These are phyloP conservation scores for Uropetala carovei DNA, from an alignment of 2,888 invertebrate genomes.

Conservation along the genomic window DNA sequence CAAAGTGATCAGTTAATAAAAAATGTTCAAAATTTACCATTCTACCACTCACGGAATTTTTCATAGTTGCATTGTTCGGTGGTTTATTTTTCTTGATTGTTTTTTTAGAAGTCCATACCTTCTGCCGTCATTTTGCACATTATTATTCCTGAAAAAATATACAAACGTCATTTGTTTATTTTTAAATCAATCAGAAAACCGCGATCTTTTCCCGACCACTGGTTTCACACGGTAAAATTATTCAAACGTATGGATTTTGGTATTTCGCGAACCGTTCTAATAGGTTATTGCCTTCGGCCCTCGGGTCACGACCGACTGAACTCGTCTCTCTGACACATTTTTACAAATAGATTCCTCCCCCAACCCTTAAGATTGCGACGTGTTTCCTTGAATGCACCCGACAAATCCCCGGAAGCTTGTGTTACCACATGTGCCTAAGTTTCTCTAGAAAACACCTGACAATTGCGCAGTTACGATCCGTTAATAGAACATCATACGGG, in stretches of 20 bases:
- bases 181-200: too few species aligned
- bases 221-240: too few species aligned
- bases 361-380: background rate
- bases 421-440: background rate
- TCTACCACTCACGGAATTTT: too few species aligned
- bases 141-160: too few species aligned
- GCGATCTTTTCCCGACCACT: too few species aligned
- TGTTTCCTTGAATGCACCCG: background rate
- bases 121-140: too few species aligned
- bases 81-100: too few species aligned
- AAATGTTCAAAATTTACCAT: too few species aligned
- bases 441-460: conserved; percentile 28
- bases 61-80: too few species aligned
- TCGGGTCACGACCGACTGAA: background rate
- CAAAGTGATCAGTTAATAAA: too few species aligned
- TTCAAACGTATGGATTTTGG: background rate
- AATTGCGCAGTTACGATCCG: conserved; percentile 1
- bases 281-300: background rate
- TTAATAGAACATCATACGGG: background rate
- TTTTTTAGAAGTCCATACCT: too few species aligned
- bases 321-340: conserved; percentile 23
- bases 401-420: background rate
- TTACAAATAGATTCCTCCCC: conserved; percentile 35
- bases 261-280: background rate
- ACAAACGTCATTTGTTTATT: too few species aligned